Percentiles rank a stretch among this genome's conserved stretches.
Evolutionary conservation across 2,797 vertebrate species (phyloP).

Genomic region (Ambastaia sidthimunki): DNA sequence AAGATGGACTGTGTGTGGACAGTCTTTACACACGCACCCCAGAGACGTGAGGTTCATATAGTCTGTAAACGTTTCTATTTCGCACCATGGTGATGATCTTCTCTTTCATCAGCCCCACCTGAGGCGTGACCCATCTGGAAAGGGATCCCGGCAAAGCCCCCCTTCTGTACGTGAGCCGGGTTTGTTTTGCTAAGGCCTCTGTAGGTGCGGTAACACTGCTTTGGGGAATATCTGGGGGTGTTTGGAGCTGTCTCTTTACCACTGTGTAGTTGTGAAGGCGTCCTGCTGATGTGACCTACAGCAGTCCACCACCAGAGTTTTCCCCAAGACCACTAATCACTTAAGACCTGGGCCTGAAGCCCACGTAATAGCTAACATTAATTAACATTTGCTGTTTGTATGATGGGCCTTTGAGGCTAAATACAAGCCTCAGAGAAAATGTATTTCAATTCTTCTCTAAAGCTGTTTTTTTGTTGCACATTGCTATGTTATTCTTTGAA

Average conservation of each 20-base stretch:
- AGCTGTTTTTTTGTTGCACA: slow-evolving; percentile 21
- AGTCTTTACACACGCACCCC: slow-evolving; percentile 35
- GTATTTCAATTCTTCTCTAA: slow-evolving; percentile 18
- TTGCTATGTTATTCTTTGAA: slow-evolving; percentile 36
- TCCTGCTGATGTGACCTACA: slow-evolving; percentile 52
- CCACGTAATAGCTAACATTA: slow-evolving; percentile 42
- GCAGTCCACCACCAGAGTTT: slow-evolving; percentile 18
- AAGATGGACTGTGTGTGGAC: slow-evolving; percentile 39
- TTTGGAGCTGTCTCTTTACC: slow-evolving; percentile 24
- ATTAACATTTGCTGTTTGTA: slow-evolving; percentile 40
- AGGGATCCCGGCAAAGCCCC: background rate
- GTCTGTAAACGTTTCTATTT: slow-evolving; percentile 27
- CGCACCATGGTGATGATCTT: background rate
- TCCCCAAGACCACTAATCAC: slow-evolving; percentile 33
- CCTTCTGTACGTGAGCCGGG: background rate
- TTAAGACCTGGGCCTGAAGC: slow-evolving; percentile 20
- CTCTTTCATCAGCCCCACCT: slow-evolving; percentile 14
- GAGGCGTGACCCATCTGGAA: background rate
- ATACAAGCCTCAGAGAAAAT: slow-evolving; percentile 26
- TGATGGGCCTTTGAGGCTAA: slow-evolving; percentile 20
- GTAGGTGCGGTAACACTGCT: background rate
- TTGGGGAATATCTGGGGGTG: slow-evolving; percentile 21
- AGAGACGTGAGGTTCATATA: slow-evolving; percentile 30
- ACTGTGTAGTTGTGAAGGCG: slow-evolving; percentile 34
- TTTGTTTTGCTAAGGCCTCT: slow-evolving; percentile 5